Percentiles rank a stretch among this genome's conserved stretches.
phyloP scores from a whole-genome alignment of 2,113 vertebrate species.

The Carettochelys insculpta region DNA sequence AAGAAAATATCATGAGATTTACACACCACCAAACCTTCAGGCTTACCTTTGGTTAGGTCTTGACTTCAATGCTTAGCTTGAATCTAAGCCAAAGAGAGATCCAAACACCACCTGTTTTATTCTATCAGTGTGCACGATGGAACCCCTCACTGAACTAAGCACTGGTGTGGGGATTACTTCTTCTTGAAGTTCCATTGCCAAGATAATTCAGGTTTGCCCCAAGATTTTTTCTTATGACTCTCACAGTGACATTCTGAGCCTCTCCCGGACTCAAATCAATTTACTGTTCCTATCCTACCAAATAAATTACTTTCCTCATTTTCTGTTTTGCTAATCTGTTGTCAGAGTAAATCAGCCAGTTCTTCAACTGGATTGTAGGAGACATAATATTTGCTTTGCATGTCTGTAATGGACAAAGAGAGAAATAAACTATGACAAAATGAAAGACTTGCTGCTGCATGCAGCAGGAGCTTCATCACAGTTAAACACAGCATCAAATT shows the following conservation, averaged over 20 bases:
- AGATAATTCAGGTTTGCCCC: not conserved
- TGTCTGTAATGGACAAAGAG: not conserved
- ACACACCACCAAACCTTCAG: not conserved
- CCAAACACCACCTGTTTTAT: not conserved
- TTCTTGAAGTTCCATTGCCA: not conserved
- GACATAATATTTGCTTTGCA: not conserved
- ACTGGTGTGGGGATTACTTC: not conserved
- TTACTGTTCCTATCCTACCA: not conserved
- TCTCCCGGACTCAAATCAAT: not conserved
- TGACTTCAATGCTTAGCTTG: not conserved
- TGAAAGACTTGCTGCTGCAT: not conserved
- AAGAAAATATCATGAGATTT: not conserved
- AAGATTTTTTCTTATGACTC: not conserved
- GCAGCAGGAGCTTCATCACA: not conserved
- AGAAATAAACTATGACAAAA: not conserved
- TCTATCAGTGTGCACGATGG: too few relatives aligned
- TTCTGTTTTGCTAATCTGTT: not conserved
- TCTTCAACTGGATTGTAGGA: not conserved
- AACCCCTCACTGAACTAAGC: not conserved
- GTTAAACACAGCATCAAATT: not conserved
- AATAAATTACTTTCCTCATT: not conserved
- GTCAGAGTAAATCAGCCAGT: not conserved
- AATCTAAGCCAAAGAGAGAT: not conserved
- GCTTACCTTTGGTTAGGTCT: not conserved
- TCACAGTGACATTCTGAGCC: accelerated